Percentiles rank a stretch among this genome's conserved stretches.
Conservation (phyloP, 2,888 invertebrate genomes). For the Dyspetes luteomarginatus region DNA sequence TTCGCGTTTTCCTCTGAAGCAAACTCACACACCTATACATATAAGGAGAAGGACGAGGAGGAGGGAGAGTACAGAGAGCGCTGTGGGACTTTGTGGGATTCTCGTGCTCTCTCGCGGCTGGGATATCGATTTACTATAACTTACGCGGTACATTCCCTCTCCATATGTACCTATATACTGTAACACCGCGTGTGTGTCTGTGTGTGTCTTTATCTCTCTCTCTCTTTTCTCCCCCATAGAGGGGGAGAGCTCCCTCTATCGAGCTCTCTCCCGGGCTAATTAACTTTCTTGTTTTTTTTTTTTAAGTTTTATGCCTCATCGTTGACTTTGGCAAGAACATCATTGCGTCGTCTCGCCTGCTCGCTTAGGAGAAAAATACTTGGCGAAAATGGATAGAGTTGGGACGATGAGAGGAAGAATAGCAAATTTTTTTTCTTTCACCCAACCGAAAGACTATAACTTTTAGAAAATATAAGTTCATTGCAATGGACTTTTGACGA, state of each 20-base stretch:
- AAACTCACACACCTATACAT: conserved; percentile 26
- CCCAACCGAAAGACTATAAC: neutral
- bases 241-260: too few species aligned
- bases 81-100: conserved; percentile 56
- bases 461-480: neutral
- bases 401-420: conserved; percentile 1
- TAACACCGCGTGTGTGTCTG: neutral
- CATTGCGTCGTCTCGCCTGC: conserved; percentile 39
- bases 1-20: conserved; percentile 50
- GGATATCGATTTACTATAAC: conserved; percentile 67
- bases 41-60: conserved; percentile 33
- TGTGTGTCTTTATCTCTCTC: conserved; percentile 15
- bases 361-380: conserved; percentile 16
- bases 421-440: conserved; percentile 4
- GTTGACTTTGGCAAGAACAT: conserved; percentile 57
- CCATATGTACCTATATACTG: neutral
- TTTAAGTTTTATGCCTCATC: conserved; percentile 42
- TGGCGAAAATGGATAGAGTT: neutral
- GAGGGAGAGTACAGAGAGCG: conserved; percentile 47
- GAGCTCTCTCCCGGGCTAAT: conserved; percentile 61
- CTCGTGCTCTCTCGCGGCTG: conserved; percentile 54
- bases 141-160: conserved; percentile 54
- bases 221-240: neutral
- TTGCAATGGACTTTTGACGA: neutral
- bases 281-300: conserved; percentile 57